Base-by-base conservation (phyloP, 2,888 invertebrate genomes). In the Ischnus inquisitorius region DNA sequence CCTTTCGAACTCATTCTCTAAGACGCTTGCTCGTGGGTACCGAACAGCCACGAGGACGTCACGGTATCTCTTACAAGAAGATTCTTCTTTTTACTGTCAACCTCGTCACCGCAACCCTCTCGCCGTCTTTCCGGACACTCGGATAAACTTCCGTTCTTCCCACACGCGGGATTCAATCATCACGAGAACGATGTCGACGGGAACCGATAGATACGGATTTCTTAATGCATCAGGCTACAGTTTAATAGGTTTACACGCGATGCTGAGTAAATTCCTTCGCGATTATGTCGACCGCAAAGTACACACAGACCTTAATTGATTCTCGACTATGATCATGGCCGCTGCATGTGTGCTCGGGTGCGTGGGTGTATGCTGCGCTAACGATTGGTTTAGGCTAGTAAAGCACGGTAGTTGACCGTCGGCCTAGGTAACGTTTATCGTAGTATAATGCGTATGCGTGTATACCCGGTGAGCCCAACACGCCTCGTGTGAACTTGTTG, bases 401-500 rank as follows among this genome's bases (percentile, higher is more conserved):
- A 82, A 75, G 78, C 65, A 67, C 71, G 46, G 78, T 81, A 57
- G 75, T 75, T 79, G 64, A 65, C 51, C 80, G 65, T 82, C 8
- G 64, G 65, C 34, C 71, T 78, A 14, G 74, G 41, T 57, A 81
- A 41, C 78, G 65, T 75, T 68, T 60, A 69, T 74, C 69, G 75
- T 78, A 57, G 57, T 48, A 19, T 64, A 67, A 64, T 60, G 57
- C 57, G 25, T 64, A 51, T 46, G 41, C 68, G 46, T 60, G 78
- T 71, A 54, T 64, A 65, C 41, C 51, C 81, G 72, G 82, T 74
- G 79, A 68, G 76, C 69, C 60, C 82, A 67, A 80, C 79, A 62
- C 77, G 86, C 83, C 79, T 81, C 83, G 74, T 68, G 64, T 75
- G 84, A 87, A 89, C 90, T 90, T 89, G 89, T 90, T 89, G 84